These are phyloP conservation scores for Cladopsammia gracilis DNA, from an alignment of 64 coral and sea anemone species.

Conservation along the genomic window DNA sequence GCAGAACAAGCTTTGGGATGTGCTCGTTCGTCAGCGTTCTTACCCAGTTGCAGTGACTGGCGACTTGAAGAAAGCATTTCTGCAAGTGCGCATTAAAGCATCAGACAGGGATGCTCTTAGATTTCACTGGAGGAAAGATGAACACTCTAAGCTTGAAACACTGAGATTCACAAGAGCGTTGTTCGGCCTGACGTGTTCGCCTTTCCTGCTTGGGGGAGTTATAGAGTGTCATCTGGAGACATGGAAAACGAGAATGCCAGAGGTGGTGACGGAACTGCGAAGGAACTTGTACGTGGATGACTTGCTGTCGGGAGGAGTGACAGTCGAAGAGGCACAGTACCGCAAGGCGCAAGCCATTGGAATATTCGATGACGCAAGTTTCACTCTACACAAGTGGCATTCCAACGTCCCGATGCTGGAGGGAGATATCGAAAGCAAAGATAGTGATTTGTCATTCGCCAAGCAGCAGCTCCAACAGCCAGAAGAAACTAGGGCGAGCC, in stretches of 20 bases:
- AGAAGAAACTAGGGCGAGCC: not conserved
- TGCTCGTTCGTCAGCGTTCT: not conserved
- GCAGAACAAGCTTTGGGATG: conserved; percentile 23
- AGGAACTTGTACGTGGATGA: too few species aligned
- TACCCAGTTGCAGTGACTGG: not conserved
- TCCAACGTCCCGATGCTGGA: conserved; percentile 1
- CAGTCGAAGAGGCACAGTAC: too few species aligned
- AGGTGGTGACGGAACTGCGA: too few species aligned
- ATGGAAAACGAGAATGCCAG: too few species aligned
- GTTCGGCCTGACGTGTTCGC: too few species aligned
- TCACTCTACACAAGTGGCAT: too few species aligned
- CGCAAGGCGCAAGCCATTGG: too few species aligned
- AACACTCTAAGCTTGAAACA: too few species aligned
- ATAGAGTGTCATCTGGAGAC: too few species aligned
- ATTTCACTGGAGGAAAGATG: conserved; percentile 13
- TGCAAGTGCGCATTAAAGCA: conserved; percentile 8
- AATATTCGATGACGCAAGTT: conserved; percentile 3
- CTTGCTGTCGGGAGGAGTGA: too few species aligned
- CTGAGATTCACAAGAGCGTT: too few species aligned
- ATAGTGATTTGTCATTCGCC: not conserved
- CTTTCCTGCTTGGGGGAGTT: too few species aligned
- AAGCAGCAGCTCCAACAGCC: conserved; percentile 28
- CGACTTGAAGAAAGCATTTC: conserved; percentile 11
- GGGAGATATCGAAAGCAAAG: not conserved
- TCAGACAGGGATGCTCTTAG: conserved; percentile 13